These are phyloP conservation scores for Colossoma macropomum DNA, from an alignment of 2,113 vertebrate genomes.

Conservation along the genomic window DNA sequence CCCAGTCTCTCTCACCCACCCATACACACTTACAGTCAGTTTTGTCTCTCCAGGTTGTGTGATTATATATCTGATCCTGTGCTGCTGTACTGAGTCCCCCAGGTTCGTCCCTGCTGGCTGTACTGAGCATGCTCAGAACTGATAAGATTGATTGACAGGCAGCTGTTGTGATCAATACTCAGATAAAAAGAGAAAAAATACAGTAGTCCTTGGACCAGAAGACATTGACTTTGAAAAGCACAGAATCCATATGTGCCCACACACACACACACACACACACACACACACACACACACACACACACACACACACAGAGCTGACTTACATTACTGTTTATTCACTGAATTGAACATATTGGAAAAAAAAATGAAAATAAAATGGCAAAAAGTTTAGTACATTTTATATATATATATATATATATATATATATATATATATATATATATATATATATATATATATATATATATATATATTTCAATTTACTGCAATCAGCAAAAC, in stretches of 20 bases:
- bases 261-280: neutral
- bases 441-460: too few relatives aligned
- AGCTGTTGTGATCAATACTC: slow-evolving; percentile 74
- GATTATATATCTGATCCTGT: slow-evolving; percentile 61
- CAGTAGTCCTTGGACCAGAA: slow-evolving; percentile 26
- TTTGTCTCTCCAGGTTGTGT: slow-evolving; percentile 65
- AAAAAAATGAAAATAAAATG: too few relatives aligned
- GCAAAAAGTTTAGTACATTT: too few relatives aligned
- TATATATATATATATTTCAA: too few relatives aligned
- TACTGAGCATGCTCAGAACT: slow-evolving; percentile 67
- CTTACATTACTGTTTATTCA: too few relatives aligned
- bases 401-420: too few relatives aligned
- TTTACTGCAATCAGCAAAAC: too few relatives aligned
- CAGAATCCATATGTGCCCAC: neutral
- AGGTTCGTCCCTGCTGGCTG: slow-evolving; percentile 54
- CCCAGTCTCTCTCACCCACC: slow-evolving; percentile 5
- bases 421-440: too few relatives aligned
- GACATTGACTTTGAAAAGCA: slow-evolving; percentile 31
- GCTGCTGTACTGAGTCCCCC: slow-evolving; percentile 59
- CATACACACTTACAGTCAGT: slow-evolving; percentile 35
- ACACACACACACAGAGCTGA: slow-evolving; percentile 16
- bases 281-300: slow-evolving; percentile 17
- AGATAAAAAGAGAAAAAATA: slow-evolving; percentile 61
- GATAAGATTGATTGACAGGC: slow-evolving; percentile 79
- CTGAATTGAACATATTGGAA: too few relatives aligned